phyloP scores from a whole-genome alignment of 2,888 invertebrate genomes.

The Eristalis tenax region DNA sequence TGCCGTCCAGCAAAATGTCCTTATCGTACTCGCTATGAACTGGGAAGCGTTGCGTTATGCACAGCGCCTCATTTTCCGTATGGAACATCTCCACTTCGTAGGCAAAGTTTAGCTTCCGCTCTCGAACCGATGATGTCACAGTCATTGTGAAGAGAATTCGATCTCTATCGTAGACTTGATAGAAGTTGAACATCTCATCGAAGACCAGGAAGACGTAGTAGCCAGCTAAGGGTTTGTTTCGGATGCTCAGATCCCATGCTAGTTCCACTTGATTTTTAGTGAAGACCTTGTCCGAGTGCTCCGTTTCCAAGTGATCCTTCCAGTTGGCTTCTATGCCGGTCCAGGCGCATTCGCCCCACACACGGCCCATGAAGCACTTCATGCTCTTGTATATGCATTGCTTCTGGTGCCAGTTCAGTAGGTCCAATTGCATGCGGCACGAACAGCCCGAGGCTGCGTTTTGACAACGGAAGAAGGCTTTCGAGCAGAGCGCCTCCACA shows the following conservation, averaged over 20 bases:
- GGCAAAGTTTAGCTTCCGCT: constrained; percentile 78
- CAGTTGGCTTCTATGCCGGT: constrained; percentile 84
- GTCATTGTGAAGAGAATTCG: constrained; percentile 80
- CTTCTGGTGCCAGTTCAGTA: constrained; percentile 83
- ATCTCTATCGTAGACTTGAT: constrained; percentile 79
- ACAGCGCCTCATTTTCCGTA: constrained; percentile 78
- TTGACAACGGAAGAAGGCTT: constrained; percentile 84
- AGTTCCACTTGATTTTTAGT: constrained; percentile 73
- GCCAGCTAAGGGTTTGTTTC: constrained; percentile 78
- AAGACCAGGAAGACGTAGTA: constrained; percentile 79
- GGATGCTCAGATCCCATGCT: constrained; percentile 77
- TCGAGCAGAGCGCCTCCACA: constrained; percentile 84
- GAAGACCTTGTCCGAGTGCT: constrained; percentile 82
- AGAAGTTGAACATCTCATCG: constrained; percentile 80
- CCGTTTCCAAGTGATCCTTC: constrained; percentile 84
- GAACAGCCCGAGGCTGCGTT: constrained; percentile 83
- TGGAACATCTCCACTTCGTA: constrained; percentile 79
- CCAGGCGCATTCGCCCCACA: constrained; percentile 83
- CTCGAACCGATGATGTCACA: constrained; percentile 77
- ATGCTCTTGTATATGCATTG: constrained; percentile 80
- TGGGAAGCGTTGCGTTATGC: constrained; percentile 79
- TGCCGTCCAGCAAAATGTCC: constrained; percentile 79
- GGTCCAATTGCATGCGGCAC: constrained; percentile 82
- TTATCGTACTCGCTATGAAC: constrained; percentile 80
- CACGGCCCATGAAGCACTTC: constrained; percentile 81